Evolutionary conservation across 1,140 invertebrate species (phyloP).

Genomic region (Phthorimaea operculella): DNA sequence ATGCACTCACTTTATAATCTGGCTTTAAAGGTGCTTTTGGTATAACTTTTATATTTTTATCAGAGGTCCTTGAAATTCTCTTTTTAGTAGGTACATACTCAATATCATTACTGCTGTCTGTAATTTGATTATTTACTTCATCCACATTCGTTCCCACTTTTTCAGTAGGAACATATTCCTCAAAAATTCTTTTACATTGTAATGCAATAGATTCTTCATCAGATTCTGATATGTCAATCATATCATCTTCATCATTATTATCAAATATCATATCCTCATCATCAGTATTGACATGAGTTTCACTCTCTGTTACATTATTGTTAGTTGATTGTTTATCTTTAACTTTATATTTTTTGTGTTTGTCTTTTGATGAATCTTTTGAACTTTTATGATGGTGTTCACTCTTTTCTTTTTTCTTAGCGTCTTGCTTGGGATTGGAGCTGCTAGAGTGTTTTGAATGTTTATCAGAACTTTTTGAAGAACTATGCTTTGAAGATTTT

Average conservation of each 20-base stretch:
- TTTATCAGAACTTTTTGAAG: constrained; percentile 34
- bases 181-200: constrained; percentile 66
- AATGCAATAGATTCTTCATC: constrained; percentile 60
- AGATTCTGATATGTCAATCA: constrained; percentile 49
- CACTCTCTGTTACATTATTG: constrained; percentile 24
- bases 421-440: constrained; percentile 22
- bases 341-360: constrained; percentile 26
- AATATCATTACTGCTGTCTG: constrained; percentile 33
- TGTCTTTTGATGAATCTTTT: no score
- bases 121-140: constrained; percentile 21
- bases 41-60: constrained; percentile 47
- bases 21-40: constrained; percentile 47
- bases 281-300: constrained; percentile 17
- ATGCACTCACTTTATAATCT: constrained; percentile 58
- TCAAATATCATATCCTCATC: constrained; percentile 11
- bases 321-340: constrained; percentile 21
- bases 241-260: constrained; percentile 25
- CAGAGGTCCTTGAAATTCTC: constrained; percentile 53
- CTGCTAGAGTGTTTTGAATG: constrained; percentile 17
- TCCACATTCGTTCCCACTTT: constrained; percentile 27
- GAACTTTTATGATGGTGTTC: constrained; percentile 8
- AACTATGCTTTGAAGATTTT: constrained; percentile 26
- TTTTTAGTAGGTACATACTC: constrained; percentile 56
- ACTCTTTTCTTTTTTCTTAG: constrained; percentile 25
- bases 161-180: constrained; percentile 59